A percentile compares a stretch with the other conserved stretches of the same genome.
Evolutionary conservation across 2,888 invertebrate genomes (phyloP).

Genomic region (Phlogophora meticulosa): DNA sequence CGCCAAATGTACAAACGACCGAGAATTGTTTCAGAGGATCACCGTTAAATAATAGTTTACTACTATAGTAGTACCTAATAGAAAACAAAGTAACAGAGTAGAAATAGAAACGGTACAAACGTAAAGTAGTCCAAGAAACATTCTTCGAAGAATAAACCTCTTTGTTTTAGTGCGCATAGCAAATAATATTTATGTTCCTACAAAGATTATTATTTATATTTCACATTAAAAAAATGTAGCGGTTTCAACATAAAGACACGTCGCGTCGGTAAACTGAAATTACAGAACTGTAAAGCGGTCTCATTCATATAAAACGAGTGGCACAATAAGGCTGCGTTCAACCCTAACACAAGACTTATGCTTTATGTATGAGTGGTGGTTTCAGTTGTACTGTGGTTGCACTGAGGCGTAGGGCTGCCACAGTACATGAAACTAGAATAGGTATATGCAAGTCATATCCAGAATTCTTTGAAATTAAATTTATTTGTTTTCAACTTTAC

Average conservation of each 20-base stretch:
- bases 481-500: too few relatives aligned
- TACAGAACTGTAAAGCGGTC: constrained; percentile 21
- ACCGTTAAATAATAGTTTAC: not conserved
- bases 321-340: constrained; percentile 28
- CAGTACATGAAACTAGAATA: not conserved
- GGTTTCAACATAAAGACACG: constrained; percentile 19
- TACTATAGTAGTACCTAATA: not conserved
- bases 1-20: too few relatives aligned
- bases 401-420: constrained; percentile 16
- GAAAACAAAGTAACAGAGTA: constrained; percentile 11
- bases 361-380: constrained; percentile 37
- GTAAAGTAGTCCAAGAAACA: constrained; percentile 6
- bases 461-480: too few relatives aligned
- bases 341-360: constrained; percentile 18
- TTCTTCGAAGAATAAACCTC: constrained; percentile 28
- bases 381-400: constrained; percentile 1
- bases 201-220: constrained; percentile 32
- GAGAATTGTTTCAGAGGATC: not conserved
- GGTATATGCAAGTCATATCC: too few relatives aligned
- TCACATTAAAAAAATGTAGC: constrained; percentile 33
- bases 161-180: constrained; percentile 23
- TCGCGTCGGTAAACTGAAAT: constrained; percentile 23
- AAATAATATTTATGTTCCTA: constrained; percentile 27
- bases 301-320: constrained; percentile 32
- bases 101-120: constrained; percentile 1